A percentile compares a stretch with the other conserved stretches of the same genome.
phyloP scores from a whole-genome alignment of 2,113 vertebrate species.

The Numida meleagris region DNA sequence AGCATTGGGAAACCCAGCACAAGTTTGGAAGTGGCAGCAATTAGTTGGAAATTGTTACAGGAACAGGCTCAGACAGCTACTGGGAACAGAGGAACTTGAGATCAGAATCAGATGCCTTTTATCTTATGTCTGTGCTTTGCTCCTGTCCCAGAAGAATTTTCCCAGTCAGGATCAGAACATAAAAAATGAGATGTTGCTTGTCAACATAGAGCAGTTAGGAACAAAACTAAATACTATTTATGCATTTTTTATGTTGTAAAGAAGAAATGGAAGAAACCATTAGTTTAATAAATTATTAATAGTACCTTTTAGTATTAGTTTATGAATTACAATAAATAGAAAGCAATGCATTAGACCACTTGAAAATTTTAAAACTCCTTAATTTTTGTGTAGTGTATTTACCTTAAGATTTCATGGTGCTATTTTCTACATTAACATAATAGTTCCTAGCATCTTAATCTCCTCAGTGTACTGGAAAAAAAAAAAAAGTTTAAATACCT shows the following conservation, averaged over 20 bases:
- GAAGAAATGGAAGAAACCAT: neutral
- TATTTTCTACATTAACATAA: neutral
- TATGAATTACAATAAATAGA: neutral
- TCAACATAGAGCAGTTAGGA: neutral
- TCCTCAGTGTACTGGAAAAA: neutral
- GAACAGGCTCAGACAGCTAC: neutral
- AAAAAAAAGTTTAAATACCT: neutral
- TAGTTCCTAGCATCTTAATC: neutral
- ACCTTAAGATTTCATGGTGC: neutral
- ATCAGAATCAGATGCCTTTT: neutral
- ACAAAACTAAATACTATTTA: neutral
- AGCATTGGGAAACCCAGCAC: neutral
- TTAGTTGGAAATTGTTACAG: neutral
- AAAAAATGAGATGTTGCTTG: neutral
- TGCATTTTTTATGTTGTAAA: neutral
- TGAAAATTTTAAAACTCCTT: neutral
- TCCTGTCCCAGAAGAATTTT: neutral
- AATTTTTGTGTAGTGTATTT: neutral
- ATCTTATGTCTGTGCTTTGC: neutral
- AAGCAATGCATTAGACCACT: neutral
- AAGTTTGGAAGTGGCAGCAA: neutral
- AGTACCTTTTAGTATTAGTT: neutral
- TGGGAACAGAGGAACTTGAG: rapidly evolving
- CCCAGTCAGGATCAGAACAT: neutral
- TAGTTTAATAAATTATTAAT: neutral